Evolutionary conservation across 1,140 invertebrate species (phyloP), one percentile per base, ranked within the genome.

Genomic region (Rhysida immarginata): DNA sequence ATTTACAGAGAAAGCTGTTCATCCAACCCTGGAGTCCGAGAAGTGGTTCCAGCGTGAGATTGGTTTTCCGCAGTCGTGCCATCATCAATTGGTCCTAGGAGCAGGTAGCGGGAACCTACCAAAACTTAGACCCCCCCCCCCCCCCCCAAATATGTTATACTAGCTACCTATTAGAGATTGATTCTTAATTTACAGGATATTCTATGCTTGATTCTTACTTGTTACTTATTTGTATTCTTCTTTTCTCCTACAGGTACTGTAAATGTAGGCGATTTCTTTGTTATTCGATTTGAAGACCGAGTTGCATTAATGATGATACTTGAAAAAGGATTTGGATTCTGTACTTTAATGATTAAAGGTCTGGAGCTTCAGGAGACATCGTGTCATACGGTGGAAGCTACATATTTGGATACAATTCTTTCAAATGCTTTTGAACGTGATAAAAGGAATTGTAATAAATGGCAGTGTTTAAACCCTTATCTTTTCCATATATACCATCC

Each of bases 291-390:
- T 62, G 73, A 75, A 55, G 74, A 76, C 58, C 62, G 74, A 20
- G 62, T 76, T 24, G 61, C 74, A 14, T 75, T 69, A 68, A 50
- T 58, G 35, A 54, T 59, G 53, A 61, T 75, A 8, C 56, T 74
- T 26, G 74, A 76, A 60, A 53, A 66, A 35, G 73, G 73, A 0
- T 64, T 63, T 46, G 64, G 65, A n/a, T 73, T 68, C 62, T 66
- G 64, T 27, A 67, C 63, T 2, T 58, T 74, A 41, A 68, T 61
- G 54, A 64, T 74, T 11, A 74, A 75, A 61, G 74, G 74, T 11
- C 61, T 76, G 23, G 75, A 76, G 56, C 64, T 76, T 13, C 75
- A 76, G 61, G 74, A 77, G 57, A 77, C 75, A 21, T 74, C 73
- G 8, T 77, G 75, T 59, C 75, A 77, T 62, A 71, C 74, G 5